Base-by-base conservation (phyloP, 2,888 invertebrate genomes). In the Eupithecia insigniata region DNA sequence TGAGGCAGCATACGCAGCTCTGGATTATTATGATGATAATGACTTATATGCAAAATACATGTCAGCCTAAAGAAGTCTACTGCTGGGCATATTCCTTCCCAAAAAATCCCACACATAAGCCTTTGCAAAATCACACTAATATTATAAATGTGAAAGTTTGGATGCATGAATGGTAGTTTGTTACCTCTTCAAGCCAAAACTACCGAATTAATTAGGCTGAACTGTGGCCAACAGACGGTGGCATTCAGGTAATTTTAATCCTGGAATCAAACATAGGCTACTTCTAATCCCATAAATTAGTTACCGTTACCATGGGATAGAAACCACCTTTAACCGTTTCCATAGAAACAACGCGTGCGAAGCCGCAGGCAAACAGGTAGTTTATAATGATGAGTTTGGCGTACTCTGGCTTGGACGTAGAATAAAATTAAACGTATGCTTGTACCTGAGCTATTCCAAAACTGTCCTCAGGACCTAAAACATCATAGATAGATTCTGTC, bases 371-470 rank as follows among this genome's bases (percentile, higher is more conserved):
- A n/a, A n/a, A n/a, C n/a, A n/a, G n/a, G n/a, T 46, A 46, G n/a
- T n/a, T 46, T n/a, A n/a, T 46, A n/a, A 46, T 18, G 18, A 46
- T 1, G 43, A 7, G 1, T n/a, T n/a, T 46, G 46, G 55, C 12
- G 55, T 12, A 14, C 22, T 12, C 12, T 55, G 55, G 5, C 12
- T 51, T 26, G 12, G 14, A 55, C 55, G 14, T 55, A 26, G 14
- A 55, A 55, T 22, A 12, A 3, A 51, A 51, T 22, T 43, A 1
- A 43, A n/a, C n/a, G 30, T 26, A 26, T 51, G 5, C 28, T 16
- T 4, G 62, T 84, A 92, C 93, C 88, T 94, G 93, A n/a, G 92
- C 93, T 14, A 95, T 87, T 28, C 95, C 95, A 84, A 95, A 95
- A 81, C 94, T 93, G 76, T 95, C 95, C 84, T 93, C 93, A 0